Percentiles rank a stretch among this genome's conserved stretches.
Evolutionary conservation across 2,797 vertebrate genomes (phyloP).

Genomic region (Coregonus sp.): DNA sequence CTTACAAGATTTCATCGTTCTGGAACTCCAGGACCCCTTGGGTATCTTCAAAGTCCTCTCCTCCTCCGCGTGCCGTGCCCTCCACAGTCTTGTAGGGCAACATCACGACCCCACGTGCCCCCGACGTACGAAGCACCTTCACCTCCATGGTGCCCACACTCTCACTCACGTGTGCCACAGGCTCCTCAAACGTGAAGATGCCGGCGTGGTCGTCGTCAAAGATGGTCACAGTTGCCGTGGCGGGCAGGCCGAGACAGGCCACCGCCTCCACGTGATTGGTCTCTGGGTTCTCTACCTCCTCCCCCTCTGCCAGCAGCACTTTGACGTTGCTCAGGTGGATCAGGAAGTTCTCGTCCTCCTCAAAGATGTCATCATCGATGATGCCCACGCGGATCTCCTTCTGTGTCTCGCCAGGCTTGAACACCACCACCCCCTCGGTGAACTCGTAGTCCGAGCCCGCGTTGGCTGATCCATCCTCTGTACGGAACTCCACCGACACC

Average conservation of each 20-base stretch:
- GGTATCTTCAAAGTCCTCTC: slow-evolving; percentile 95
- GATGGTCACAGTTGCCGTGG: slow-evolving; percentile 93
- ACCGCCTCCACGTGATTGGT: slow-evolving; percentile 81
- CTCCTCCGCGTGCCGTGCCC: slow-evolving; percentile 90
- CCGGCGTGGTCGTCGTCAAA: slow-evolving; percentile 98
- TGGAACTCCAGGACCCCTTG: slow-evolving; percentile 96
- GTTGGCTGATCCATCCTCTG: slow-evolving; percentile 96
- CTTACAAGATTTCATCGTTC: slow-evolving; percentile 99
- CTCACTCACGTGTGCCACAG: slow-evolving; percentile 91
- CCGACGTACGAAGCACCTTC: slow-evolving; percentile 95
- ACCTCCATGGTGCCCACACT: slow-evolving; percentile 97
- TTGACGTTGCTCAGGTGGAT: slow-evolving; percentile 92
- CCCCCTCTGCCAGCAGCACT: slow-evolving; percentile 76
- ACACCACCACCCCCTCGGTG: slow-evolving; percentile 92
- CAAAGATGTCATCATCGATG: slow-evolving; percentile 97
- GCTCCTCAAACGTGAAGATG: slow-evolving; percentile 98
- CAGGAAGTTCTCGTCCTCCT: slow-evolving; percentile 98
- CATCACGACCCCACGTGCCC: slow-evolving; percentile 91
- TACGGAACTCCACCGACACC: slow-evolving; percentile 91
- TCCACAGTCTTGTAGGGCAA: slow-evolving; percentile 96
- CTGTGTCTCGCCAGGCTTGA: slow-evolving; percentile 91
- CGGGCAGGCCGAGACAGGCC: slow-evolving; percentile 85
- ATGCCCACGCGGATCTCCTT: slow-evolving; percentile 96
- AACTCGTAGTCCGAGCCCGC: slow-evolving; percentile 98
- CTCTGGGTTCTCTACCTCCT: slow-evolving; percentile 68